Evolutionary conservation across 2,113 vertebrate genomes (phyloP).

Genomic region (Mystacornis crossleyi): DNA sequence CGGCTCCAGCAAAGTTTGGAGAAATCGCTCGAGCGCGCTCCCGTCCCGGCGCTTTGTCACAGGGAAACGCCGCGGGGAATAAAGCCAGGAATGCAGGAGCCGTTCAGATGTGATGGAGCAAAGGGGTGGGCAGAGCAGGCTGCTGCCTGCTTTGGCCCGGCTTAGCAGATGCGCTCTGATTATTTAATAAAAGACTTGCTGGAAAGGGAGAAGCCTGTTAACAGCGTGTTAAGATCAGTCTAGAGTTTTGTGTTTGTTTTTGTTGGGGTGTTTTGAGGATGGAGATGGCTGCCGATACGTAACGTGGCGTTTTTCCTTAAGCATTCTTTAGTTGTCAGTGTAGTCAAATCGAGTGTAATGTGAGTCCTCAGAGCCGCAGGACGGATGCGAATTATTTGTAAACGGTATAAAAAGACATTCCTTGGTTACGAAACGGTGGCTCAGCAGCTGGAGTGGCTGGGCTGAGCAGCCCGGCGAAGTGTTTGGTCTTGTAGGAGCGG

Average conservation of each 20-base stretch:
- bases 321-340: background rate
- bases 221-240: too few species aligned
- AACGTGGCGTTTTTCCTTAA: background rate
- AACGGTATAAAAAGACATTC: rapidly evolving
- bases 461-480: rapidly evolving
- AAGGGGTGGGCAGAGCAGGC: background rate
- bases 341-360: background rate
- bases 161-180: background rate
- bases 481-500: rapidly evolving
- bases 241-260: background rate
- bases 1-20: background rate
- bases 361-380: rapidly evolving
- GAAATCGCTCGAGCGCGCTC: background rate
- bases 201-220: background rate
- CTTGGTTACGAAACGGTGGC: background rate
- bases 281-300: background rate
- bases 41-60: background rate
- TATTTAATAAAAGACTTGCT: background rate
- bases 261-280: background rate
- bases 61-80: background rate
- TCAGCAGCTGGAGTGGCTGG: background rate
- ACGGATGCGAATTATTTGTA: background rate
- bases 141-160: background rate
- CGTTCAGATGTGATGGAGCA: background rate
- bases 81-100: background rate